Evolutionary conservation across 2,113 vertebrate genomes (phyloP), one percentile per base, ranked within the genome.

Genomic region (Boulengeromyrus knoepffleri): DNA sequence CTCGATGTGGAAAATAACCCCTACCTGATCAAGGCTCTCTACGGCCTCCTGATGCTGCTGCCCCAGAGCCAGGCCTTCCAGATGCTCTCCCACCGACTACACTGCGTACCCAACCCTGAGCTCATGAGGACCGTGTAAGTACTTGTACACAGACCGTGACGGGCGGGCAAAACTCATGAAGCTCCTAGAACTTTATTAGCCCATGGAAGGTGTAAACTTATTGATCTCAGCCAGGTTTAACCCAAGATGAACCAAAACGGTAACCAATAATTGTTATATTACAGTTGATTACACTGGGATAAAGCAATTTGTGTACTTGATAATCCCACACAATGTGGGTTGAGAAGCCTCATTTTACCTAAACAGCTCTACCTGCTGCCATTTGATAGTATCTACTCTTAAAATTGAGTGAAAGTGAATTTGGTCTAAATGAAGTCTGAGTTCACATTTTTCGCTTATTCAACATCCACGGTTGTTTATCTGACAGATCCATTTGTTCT

Each of bases 41-140:
- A 99, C 0, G 98, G 99, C 2, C 96, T 99, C 80, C 97, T 99
- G 90, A 99, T 99, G 98, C 96, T 99, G 84, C 96, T 99, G 91
- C 99, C 98, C 0, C 99, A 99, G 95, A 99, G 98, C 94, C 97
- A 97, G 12, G 99, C 98, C 89, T 99, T 99, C 94, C 97, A 99
- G 95, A 97, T 99, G 91, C 97, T 99, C 6, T 99, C 98, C 0
- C 97, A 97, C 89, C 97, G 99, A 46, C 95, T 99, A 27, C 96
- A 97, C 90, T 99, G 98, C 0, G 98, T 99, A 70, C 99, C 99
- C 90, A 99, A 99, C 96, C 98, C 99, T 0, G 98, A 99, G 93
- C 98, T 99, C 91, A 97, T 99, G 97, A 97, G 98, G 94, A 93
- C 94, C 0, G 70, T 93, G 96, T 97, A 93, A 96, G 97, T 96